phyloP scores from a whole-genome alignment of 2,888 invertebrate species.

The Hanleya hanleyi region DNA sequence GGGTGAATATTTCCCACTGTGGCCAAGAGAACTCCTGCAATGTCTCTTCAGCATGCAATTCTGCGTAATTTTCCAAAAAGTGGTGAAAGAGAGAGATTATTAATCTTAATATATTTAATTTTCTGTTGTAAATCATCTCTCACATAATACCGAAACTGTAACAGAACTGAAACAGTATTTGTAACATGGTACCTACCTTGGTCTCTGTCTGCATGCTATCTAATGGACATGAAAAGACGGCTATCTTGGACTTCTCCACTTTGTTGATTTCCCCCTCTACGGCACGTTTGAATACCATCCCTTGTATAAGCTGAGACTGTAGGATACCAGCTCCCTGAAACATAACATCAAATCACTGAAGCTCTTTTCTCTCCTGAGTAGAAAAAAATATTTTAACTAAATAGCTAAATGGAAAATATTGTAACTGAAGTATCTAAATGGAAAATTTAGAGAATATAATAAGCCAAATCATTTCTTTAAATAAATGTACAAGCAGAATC shows the following conservation, averaged over 20 bases:
- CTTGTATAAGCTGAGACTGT: constrained; percentile 84
- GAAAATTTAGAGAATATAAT: not conserved
- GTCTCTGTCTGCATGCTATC: constrained; percentile 99
- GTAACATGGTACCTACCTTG: too few relatives aligned
- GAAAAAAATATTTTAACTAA: not conserved
- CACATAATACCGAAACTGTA: too few relatives aligned
- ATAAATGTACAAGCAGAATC: too few relatives aligned
- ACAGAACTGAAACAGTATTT: too few relatives aligned
- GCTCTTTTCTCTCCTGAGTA: not conserved
- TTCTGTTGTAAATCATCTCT: too few relatives aligned
- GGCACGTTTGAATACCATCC: constrained; percentile 98
- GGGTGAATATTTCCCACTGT: too few relatives aligned
- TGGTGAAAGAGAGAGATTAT: too few relatives aligned
- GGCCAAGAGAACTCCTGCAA: too few relatives aligned
- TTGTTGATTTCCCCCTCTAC: constrained; percentile 93
- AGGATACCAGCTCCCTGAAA: constrained; percentile 84
- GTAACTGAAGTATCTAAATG: not conserved
- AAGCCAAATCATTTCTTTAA: not conserved
- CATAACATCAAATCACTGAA: constrained; percentile 2
- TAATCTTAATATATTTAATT: too few relatives aligned
- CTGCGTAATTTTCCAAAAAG: too few relatives aligned
- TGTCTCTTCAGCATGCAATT: too few relatives aligned
- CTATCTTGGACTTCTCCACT: constrained; percentile 89
- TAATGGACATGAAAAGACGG: constrained; percentile 94
- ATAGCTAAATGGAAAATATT: not conserved